A percentile compares a stretch with the other conserved stretches of the same genome.
phyloP scores from a whole-genome alignment of 2,888 invertebrate genomes.

The Nymphalis urticae region DNA sequence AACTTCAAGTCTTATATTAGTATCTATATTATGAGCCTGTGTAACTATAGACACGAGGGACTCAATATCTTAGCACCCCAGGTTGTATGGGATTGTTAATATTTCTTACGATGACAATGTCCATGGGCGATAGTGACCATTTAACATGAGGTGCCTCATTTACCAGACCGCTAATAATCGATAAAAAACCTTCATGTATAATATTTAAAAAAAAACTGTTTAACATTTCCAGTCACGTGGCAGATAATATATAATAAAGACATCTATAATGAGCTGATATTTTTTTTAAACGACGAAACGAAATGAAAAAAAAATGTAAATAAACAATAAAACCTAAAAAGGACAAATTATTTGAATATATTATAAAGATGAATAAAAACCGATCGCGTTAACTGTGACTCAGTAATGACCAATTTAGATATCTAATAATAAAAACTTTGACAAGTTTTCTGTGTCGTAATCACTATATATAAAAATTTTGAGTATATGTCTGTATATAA shows the following conservation, averaged over 20 bases:
- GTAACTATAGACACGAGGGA: too few relatives aligned
- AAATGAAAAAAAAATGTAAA: conserved; percentile 42
- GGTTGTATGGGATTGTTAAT: too few relatives aligned
- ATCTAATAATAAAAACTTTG: conserved; percentile 35
- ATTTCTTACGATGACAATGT: too few relatives aligned
- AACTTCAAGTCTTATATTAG: too few relatives aligned
- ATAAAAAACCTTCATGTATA: too few relatives aligned
- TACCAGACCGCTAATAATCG: too few relatives aligned
- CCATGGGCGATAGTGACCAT: too few relatives aligned
- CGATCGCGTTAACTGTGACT: conserved; percentile 44
- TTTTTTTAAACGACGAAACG: conserved; percentile 18
- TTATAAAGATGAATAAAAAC: conserved; percentile 34
- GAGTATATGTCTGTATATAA: neutral
- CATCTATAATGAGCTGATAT: conserved; percentile 21
- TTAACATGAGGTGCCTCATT: too few relatives aligned
- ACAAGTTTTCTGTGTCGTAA: neutral
- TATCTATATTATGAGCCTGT: too few relatives aligned
- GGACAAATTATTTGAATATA: conserved; percentile 47
- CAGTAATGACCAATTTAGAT: conserved; percentile 50
- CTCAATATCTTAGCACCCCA: too few relatives aligned
- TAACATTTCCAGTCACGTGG: conserved; percentile 12
- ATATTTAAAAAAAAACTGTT: neutral
- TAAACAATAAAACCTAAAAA: conserved; percentile 44
- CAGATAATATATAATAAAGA: conserved; percentile 17
- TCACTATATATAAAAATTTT: neutral